Evolutionary conservation across 2,113 vertebrate species (phyloP).

Genomic region (Atlantisia rogersi): DNA sequence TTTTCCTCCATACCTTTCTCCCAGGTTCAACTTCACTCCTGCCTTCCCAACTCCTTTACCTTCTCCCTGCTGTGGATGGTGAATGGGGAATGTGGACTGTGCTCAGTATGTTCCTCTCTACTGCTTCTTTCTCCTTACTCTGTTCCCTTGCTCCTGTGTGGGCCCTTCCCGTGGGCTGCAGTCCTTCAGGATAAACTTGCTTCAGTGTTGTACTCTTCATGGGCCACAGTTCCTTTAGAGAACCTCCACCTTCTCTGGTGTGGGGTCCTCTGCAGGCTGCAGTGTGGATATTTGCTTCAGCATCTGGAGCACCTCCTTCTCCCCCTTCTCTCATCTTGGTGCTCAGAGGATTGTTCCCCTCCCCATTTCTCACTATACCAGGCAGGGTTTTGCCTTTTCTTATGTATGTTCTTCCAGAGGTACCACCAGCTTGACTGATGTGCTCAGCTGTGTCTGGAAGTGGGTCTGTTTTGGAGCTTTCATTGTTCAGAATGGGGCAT

Average conservation of each 20-base stretch:
- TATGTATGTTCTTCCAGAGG: not conserved
- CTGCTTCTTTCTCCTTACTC: not conserved
- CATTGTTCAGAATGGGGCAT: not conserved
- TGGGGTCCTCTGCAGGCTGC: not conserved
- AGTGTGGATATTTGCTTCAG: not conserved
- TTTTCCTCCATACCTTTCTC: not conserved
- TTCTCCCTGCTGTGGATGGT: rapidly evolving
- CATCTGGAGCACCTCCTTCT: not conserved
- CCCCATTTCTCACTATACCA: not conserved
- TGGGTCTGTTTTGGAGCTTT: not conserved
- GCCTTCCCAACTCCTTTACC: not conserved
- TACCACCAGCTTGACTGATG: not conserved
- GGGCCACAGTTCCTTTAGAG: not conserved
- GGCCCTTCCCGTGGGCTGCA: not conserved
- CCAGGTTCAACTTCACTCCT: not conserved
- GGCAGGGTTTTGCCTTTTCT: not conserved
- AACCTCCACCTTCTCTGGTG: not conserved
- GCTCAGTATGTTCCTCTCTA: not conserved
- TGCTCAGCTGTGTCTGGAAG: not conserved
- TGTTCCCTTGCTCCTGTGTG: not conserved
- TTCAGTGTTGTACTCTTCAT: not conserved
- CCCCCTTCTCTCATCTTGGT: not conserved
- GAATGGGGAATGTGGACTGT: not conserved
- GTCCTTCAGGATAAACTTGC: not conserved
- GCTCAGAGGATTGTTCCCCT: not conserved